A percentile compares a stretch with the other conserved stretches of the same genome.
phyloP scores from a whole-genome alignment of 2,113 vertebrate genomes.

The Rhynchomys soricoides region DNA sequence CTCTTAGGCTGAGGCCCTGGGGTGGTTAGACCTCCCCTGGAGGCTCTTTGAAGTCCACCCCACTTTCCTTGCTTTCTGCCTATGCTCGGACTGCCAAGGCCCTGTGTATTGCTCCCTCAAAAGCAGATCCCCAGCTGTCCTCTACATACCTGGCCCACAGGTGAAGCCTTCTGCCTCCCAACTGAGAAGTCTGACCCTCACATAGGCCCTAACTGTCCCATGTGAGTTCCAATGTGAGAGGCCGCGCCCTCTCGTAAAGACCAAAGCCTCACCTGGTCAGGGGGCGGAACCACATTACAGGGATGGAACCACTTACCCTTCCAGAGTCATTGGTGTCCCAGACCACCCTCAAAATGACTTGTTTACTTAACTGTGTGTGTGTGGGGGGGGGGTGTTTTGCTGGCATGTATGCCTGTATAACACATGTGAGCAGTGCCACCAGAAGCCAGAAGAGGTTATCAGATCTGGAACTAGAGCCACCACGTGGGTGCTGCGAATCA shows the following conservation, averaged over 20 bases:
- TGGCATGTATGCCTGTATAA: too few species aligned
- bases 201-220: not conserved
- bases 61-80: not conserved
- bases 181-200: not conserved
- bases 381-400: not conserved
- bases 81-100: not conserved
- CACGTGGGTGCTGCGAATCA: not conserved
- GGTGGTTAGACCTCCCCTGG: fast-evolving
- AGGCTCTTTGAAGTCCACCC: too few species aligned
- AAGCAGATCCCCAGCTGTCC: not conserved
- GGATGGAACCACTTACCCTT: not conserved
- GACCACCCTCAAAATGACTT: not conserved
- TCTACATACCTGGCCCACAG: fast-evolving
- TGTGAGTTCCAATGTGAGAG: too few species aligned
- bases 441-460: not conserved
- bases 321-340: not conserved
- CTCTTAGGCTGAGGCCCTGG: not conserved
- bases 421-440: not conserved
- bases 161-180: not conserved
- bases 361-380: not conserved
- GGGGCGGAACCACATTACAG: not conserved
- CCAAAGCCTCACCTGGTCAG: not conserved
- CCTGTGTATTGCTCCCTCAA: not conserved
- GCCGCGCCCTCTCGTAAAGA: not conserved
- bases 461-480: not conserved